Conservation (phyloP, 2,113 vertebrate genomes). For the Epinephelus moara region DNA sequence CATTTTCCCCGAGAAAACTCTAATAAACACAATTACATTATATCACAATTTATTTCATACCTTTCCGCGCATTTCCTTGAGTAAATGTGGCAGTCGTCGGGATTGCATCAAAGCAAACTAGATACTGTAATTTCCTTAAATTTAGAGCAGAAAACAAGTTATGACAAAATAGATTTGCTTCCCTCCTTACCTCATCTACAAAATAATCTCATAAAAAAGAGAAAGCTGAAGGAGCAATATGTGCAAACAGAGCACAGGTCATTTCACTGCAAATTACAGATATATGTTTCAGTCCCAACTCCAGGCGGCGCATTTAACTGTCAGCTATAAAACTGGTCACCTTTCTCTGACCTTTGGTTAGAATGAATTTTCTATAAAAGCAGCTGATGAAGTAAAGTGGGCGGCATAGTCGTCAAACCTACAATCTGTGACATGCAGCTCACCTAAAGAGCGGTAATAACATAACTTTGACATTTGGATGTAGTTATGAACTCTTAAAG, state of each 20-base stretch:
- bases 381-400: slow-evolving; percentile 27
- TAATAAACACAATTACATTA: slow-evolving; percentile 73
- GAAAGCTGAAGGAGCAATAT: slow-evolving; percentile 50
- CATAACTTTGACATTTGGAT: slow-evolving; percentile 12
- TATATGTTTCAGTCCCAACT: slow-evolving; percentile 52
- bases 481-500: slow-evolving; percentile 1
- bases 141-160: slow-evolving; percentile 56
- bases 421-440: slow-evolving; percentile 29
- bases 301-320: slow-evolving; percentile 34
- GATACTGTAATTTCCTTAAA: slow-evolving; percentile 57
- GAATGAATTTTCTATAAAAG: slow-evolving; percentile 46
- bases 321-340: slow-evolving; percentile 40
- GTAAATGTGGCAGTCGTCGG: slow-evolving; percentile 61
- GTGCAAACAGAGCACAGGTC: slow-evolving; percentile 61
- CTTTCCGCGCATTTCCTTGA: slow-evolving; percentile 52
- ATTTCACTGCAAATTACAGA: slow-evolving; percentile 66
- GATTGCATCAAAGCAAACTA: slow-evolving; percentile 59
- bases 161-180: slow-evolving; percentile 59
- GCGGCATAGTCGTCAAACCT: slow-evolving; percentile 42
- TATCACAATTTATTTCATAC: slow-evolving; percentile 62
- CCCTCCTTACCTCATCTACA: slow-evolving; percentile 26
- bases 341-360: slow-evolving; percentile 64
- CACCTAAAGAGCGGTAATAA: slow-evolving; percentile 3
- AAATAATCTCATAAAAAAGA: slow-evolving; percentile 42
- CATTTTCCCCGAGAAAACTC: slow-evolving; percentile 71